These are phyloP conservation scores for Colletes latitarsis DNA, from an alignment of 1,140 invertebrate genomes.

Conservation along the genomic window DNA sequence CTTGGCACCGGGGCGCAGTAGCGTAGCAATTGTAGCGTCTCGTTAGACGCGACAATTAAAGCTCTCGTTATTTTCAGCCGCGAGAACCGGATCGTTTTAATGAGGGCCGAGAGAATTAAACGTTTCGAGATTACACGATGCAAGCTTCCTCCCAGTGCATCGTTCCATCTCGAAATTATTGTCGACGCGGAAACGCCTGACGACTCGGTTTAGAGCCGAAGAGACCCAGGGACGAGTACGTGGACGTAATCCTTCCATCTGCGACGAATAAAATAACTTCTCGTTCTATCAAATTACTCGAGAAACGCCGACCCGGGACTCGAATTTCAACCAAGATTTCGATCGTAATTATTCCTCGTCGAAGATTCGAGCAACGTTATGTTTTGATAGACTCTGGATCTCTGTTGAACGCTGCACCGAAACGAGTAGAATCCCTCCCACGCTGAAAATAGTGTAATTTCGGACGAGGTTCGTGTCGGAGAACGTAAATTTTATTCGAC, in stretches of 20 bases:
- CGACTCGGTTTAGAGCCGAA: neutral
- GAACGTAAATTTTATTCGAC: no score
- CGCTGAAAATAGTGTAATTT: no score
- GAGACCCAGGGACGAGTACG: neutral
- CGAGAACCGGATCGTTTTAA: conserved; percentile 30
- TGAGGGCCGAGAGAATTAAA: conserved; percentile 16
- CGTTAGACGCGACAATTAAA: conserved; percentile 38
- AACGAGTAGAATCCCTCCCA: no score
- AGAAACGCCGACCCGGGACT: neutral
- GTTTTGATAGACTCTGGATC: no score
- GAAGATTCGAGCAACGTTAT: no score
- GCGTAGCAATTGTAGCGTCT: conserved; percentile 1
- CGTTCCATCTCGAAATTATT: conserved; percentile 12
- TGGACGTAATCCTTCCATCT: neutral
- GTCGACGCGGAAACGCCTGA: neutral
- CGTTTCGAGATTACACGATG: conserved; percentile 26
- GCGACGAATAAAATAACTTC: neutral
- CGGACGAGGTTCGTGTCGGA: no score
- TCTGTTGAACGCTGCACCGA: no score
- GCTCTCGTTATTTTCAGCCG: conserved; percentile 35
- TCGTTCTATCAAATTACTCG: neutral
- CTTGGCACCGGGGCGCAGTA: neutral
- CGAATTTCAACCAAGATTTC: neutral
- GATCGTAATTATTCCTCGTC: no score
- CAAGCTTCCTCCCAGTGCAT: neutral